These are phyloP conservation scores for Geophilus truncorum DNA, from an alignment of 2,888 invertebrate species.

Conservation along the genomic window DNA sequence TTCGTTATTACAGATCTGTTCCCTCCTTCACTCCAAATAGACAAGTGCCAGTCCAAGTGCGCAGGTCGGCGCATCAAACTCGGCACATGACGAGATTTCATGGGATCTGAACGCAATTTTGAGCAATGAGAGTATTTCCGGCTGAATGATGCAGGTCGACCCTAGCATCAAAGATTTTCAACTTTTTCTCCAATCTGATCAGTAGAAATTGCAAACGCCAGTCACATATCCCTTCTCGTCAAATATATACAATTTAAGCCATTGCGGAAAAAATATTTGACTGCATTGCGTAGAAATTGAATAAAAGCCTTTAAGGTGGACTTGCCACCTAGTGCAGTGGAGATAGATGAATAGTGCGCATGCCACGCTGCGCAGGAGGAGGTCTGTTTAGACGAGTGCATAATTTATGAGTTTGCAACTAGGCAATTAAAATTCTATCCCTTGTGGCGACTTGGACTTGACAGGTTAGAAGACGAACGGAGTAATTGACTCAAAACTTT, in stretches of 20 bases:
- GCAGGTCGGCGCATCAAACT: constrained; percentile 10
- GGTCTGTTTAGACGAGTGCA: not conserved
- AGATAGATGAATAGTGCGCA: not conserved
- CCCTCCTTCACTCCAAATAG: not conserved
- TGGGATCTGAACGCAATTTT: not conserved
- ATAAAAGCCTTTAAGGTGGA: not conserved
- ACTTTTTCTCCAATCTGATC: not conserved
- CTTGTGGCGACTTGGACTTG: constrained; percentile 10
- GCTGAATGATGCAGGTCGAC: not conserved
- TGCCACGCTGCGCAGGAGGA: not conserved
- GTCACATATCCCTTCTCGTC: not conserved
- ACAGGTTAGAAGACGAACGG: not conserved
- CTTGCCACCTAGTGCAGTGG: not conserved
- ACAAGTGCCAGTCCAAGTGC: constrained; percentile 4
- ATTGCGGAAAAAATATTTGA: not conserved
- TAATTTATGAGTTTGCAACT: not conserved
- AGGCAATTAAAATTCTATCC: not conserved
- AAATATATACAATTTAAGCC: not conserved
- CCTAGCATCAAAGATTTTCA: not conserved
- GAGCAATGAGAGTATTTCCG: constrained; percentile 10
- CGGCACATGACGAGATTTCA: not conserved
- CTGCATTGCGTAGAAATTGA: not conserved
- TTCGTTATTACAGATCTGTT: not conserved
- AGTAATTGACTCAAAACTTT: constrained; percentile 1
- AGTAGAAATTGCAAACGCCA: not conserved